Conservation (phyloP, 1,140 invertebrate genomes). For the Solenopsis fugax region DNA sequence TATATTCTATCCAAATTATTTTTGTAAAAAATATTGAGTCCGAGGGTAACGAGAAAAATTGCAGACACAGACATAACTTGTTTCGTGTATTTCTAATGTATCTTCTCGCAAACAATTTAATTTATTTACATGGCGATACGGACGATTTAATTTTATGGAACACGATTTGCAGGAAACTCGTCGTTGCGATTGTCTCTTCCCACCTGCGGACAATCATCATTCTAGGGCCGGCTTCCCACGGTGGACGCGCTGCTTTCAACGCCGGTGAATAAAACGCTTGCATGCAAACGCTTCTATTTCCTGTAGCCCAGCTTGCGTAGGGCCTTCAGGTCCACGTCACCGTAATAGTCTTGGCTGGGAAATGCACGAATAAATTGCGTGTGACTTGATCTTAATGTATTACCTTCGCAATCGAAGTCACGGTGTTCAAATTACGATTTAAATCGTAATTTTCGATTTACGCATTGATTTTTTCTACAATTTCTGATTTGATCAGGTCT, state of each 20-base stretch:
- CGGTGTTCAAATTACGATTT: background rate
- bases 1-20: background rate
- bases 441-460: background rate
- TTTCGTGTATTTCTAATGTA: conserved; percentile 19
- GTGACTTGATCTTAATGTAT: conserved; percentile 31
- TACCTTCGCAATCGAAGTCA: background rate
- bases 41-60: background rate
- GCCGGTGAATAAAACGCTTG: conserved; percentile 61
- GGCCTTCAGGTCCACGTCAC: conserved; percentile 93
- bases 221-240: background rate
- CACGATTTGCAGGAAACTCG: conserved; percentile 5
- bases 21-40: background rate
- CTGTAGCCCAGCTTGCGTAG: conserved; percentile 92
- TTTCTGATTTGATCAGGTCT: background rate
- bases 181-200: background rate
- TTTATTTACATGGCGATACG: conserved; percentile 36
- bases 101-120: background rate
- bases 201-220: background rate
- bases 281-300: conserved; percentile 75
- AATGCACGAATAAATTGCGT: conserved; percentile 65
- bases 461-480: background rate
- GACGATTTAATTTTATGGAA: conserved; percentile 12
- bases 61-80: background rate
- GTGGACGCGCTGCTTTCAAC: conserved; percentile 59
- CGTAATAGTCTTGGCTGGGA: conserved; percentile 94